Evolutionary conservation across 2,797 vertebrate genomes (phyloP).

Genomic region (Adrianichthys oophorus): DNA sequence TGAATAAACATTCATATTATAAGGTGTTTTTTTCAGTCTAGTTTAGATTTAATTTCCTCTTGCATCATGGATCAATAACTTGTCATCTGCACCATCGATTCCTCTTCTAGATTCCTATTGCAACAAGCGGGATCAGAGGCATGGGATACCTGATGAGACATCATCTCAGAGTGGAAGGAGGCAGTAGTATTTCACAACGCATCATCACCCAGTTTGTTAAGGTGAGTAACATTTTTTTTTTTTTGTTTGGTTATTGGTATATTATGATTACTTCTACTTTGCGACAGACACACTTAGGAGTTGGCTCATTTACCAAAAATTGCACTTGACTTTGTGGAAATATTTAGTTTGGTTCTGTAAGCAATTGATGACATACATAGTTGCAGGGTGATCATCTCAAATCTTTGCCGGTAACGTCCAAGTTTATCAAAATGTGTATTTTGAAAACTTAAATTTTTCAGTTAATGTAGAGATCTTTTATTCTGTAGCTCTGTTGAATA

Average conservation of each 20-base stretch:
- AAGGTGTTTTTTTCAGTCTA: neutral
- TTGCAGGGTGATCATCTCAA: too few relatives aligned
- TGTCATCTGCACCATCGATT: neutral
- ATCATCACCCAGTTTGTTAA: conserved; percentile 91
- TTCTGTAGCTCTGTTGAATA: too few relatives aligned
- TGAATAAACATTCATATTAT: neutral
- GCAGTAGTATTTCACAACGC: conserved; percentile 78
- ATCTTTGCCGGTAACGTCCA: too few relatives aligned
- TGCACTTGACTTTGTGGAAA: too few relatives aligned
- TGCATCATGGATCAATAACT: neutral
- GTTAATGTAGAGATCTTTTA: too few relatives aligned
- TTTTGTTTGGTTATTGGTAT: neutral
- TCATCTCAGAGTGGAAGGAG: conserved; percentile 80
- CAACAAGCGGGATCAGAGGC: conserved; percentile 90
- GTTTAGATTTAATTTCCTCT: too few relatives aligned
- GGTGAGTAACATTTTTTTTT: conserved; percentile 68
- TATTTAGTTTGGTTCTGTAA: too few relatives aligned
- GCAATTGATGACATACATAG: too few relatives aligned
- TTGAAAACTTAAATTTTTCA: too few relatives aligned
- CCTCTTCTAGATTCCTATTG: conserved; percentile 81
- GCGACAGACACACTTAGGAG: too few relatives aligned
- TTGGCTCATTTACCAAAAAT: too few relatives aligned
- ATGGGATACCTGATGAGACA: conserved; percentile 94
- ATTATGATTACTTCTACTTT: conserved; percentile 1
- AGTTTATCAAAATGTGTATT: too few relatives aligned